Percentiles rank a stretch among this genome's conserved stretches.
Evolutionary conservation across 1,140 invertebrate genomes (phyloP).

Genomic region (Coelopa frigida): DNA sequence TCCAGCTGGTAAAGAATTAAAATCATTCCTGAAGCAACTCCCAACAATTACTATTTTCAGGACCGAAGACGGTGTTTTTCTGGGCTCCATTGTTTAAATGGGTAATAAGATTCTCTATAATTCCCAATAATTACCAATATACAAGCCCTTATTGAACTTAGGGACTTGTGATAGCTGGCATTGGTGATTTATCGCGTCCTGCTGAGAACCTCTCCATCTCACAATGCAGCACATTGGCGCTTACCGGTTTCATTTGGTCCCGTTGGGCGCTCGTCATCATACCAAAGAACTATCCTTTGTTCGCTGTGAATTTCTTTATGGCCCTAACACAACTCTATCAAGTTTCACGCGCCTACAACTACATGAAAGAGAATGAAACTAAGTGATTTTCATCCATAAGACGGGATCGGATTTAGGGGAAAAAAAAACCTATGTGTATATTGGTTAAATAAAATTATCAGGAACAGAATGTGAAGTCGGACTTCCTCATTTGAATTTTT

Average conservation of each 20-base stretch:
- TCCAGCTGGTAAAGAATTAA: conserved; percentile 61
- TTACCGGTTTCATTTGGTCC: conserved; percentile 46
- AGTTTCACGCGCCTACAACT: conserved; percentile 26
- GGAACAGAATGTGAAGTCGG: too few relatives aligned
- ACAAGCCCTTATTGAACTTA: conserved; percentile 40
- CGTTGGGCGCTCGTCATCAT: conserved; percentile 40
- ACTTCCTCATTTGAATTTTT: too few relatives aligned
- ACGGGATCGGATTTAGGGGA: too few relatives aligned
- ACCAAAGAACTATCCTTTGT: conserved; percentile 38
- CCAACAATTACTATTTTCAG: conserved; percentile 52
- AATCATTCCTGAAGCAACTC: too few relatives aligned
- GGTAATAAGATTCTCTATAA: conserved; percentile 54
- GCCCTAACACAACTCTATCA: conserved; percentile 31
- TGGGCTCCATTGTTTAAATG: conserved; percentile 92
- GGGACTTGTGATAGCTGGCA: conserved; percentile 83
- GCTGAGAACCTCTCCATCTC: conserved; percentile 80
- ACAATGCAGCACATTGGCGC: conserved; percentile 73
- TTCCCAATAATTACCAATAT: neutral
- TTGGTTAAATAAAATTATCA: too few relatives aligned
- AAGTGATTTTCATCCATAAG: too few relatives aligned
- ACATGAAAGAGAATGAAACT: too few relatives aligned
- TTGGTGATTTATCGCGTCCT: conserved; percentile 84
- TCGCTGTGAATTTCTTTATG: conserved; percentile 40
- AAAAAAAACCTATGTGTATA: too few relatives aligned
- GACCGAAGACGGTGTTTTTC: conserved; percentile 89